These are phyloP conservation scores for Bactericera cockerelli DNA, from an alignment of 1,140 invertebrate genomes.

Conservation along the genomic window DNA sequence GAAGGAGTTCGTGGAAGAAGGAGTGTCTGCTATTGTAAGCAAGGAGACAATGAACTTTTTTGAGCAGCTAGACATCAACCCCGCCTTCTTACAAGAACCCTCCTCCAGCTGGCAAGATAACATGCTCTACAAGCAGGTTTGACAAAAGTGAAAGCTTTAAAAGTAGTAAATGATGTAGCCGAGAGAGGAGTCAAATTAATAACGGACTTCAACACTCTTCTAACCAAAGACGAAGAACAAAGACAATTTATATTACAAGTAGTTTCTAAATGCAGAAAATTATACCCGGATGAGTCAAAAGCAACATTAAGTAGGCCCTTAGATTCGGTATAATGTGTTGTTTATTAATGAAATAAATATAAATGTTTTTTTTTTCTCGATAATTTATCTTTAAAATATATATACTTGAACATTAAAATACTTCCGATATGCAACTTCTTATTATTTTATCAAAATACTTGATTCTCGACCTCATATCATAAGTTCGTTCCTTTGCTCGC, in stretches of 20 bases:
- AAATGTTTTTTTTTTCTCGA: too few species aligned
- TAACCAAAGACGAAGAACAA: slow-evolving; percentile 14
- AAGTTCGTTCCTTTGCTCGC: too few species aligned
- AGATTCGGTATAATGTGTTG: neutral
- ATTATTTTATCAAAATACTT: too few species aligned
- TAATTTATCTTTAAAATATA: too few species aligned
- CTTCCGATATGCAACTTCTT: too few species aligned
- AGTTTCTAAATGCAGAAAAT: slow-evolving; percentile 2
- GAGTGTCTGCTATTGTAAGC: neutral
- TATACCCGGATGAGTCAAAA: neutral
- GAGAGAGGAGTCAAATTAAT: slow-evolving; percentile 16
- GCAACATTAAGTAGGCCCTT: neutral
- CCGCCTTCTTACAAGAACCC: neutral
- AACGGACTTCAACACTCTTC: slow-evolving; percentile 12
- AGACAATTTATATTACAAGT: slow-evolving; percentile 14
- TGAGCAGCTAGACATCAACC: slow-evolving; percentile 1
- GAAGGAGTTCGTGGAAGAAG: neutral
- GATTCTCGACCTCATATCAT: too few species aligned
- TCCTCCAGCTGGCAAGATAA: slow-evolving; percentile 2
- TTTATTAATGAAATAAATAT: too few species aligned
- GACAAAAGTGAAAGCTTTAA: slow-evolving; percentile 11
- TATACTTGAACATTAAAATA: too few species aligned
- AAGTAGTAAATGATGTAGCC: slow-evolving; percentile 17
- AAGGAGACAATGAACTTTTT: slow-evolving; percentile 3
- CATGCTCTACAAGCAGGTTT: neutral